phyloP scores from a whole-genome alignment of 2,888 invertebrate genomes.

The Diarsia dahlii region DNA sequence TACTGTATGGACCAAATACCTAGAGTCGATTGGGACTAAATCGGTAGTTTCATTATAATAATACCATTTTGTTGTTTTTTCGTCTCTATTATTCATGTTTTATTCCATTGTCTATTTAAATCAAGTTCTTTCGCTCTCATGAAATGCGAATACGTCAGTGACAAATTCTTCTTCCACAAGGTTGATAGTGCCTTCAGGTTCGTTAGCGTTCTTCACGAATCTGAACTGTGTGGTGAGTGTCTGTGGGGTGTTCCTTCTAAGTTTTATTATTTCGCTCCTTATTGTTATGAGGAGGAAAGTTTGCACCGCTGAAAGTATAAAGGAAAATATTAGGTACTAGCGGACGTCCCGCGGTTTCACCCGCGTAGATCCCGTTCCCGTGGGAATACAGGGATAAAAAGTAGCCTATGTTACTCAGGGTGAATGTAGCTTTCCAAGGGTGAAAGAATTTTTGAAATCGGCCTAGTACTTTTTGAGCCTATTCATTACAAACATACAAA shows the following conservation, averaged over 20 bases:
- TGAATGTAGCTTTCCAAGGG: no score
- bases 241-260: constrained; percentile 42
- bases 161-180: constrained; percentile 8
- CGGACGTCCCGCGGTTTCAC: no score
- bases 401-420: no score
- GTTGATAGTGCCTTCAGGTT: constrained; percentile 27
- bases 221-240: constrained; percentile 7
- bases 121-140: not conserved
- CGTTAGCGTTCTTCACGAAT: constrained; percentile 37
- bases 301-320: constrained; percentile 41
- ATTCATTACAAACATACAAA: no score
- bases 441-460: no score
- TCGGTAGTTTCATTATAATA: no score
- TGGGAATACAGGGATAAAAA: no score
- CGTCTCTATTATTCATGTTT: not conserved
- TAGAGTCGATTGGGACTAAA: no score
- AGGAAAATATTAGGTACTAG: not conserved
- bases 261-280: constrained; percentile 53
- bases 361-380: no score
- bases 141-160: not conserved
- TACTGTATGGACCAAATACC: no score
- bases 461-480: no score
- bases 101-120: not conserved
- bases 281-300: constrained; percentile 31
- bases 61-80: no score